Evolutionary conservation across 92 coral and sea anemone species (phyloP).

Genomic region (Phenganax stokvisi): DNA sequence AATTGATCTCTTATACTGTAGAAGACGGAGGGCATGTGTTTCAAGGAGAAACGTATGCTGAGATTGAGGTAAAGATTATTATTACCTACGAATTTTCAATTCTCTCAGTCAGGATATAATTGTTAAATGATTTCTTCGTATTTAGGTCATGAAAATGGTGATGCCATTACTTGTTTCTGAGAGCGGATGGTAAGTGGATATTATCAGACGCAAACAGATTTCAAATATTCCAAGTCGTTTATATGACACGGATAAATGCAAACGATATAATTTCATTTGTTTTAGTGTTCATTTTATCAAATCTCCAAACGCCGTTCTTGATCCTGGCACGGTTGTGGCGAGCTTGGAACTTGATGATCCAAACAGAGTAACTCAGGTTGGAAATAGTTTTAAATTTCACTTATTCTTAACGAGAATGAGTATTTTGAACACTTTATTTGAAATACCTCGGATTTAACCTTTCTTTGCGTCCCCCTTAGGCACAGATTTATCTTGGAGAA

Average conservation of each 20-base stretch:
- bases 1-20: slow-evolving; percentile 68
- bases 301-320: slow-evolving; percentile 78
- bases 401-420: background rate
- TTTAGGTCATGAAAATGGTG: slow-evolving; percentile 97
- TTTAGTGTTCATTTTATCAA: slow-evolving; percentile 82
- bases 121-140: background rate
- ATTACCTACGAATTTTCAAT: background rate
- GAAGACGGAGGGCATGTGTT: slow-evolving; percentile 99
- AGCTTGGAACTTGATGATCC: slow-evolving; percentile 93
- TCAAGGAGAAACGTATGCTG: slow-evolving; percentile 95
- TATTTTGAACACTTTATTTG: background rate
- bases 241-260: background rate
- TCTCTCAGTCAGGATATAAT: background rate
- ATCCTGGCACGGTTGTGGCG: slow-evolving; percentile 88
- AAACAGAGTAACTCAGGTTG: slow-evolving; percentile 86
- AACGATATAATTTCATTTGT: background rate
- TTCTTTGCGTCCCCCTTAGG: slow-evolving; percentile 45
- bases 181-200: slow-evolving; percentile 77
- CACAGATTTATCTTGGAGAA: slow-evolving; percentile 59
- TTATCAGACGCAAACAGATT: too few relatives aligned
- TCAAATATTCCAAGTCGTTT: too few relatives aligned
- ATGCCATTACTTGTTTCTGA: slow-evolving; percentile 92
- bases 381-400: background rate
- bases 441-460: background rate
- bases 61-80: slow-evolving; percentile 67